Percentiles rank a stretch among this genome's conserved stretches.
Conservation (phyloP, 2,888 invertebrate genomes). For the Athrips mouffetella region DNA sequence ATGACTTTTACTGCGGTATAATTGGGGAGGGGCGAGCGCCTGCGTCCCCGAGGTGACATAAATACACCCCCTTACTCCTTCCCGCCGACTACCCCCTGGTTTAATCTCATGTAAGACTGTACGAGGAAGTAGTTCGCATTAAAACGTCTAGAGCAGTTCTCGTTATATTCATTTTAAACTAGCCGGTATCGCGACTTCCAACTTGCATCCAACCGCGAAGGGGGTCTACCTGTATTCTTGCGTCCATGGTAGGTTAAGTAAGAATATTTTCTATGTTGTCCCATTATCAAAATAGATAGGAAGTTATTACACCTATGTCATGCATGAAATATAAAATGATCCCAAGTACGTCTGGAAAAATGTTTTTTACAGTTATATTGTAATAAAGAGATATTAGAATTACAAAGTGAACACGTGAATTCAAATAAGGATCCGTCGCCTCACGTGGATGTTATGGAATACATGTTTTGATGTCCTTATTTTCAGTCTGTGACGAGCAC, state of each 20-base stretch:
- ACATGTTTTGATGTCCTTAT: background rate
- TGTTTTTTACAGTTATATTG: background rate
- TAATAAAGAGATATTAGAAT: background rate
- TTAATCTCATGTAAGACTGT: slow-evolving; percentile 75
- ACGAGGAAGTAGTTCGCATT: slow-evolving; percentile 61
- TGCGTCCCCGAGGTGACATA: slow-evolving; percentile 77
- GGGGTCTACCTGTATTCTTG: background rate
- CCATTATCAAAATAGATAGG: too few relatives aligned
- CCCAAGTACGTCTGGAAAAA: background rate
- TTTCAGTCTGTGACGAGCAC: background rate
- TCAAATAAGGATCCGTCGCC: slow-evolving; percentile 3
- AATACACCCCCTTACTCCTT: slow-evolving; percentile 67
- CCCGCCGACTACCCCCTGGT: slow-evolving; percentile 59
- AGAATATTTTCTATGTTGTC: too few relatives aligned
- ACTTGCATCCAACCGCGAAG: too few relatives aligned
- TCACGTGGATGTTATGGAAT: slow-evolving; percentile 4
- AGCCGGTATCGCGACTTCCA: slow-evolving; percentile 1
- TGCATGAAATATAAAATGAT: too few relatives aligned
- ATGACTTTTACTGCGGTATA: slow-evolving; percentile 79
- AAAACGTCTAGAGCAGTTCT: slow-evolving; percentile 46
- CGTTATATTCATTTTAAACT: slow-evolving; percentile 41
- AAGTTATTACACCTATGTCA: too few relatives aligned
- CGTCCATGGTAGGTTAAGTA: background rate
- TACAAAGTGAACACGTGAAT: slow-evolving; percentile 7
- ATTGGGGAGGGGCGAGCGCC: slow-evolving; percentile 76